Evolutionary conservation across 2,113 vertebrate genomes (phyloP), one percentile per base, ranked within the genome.

Genomic region (Panthera uncia): DNA sequence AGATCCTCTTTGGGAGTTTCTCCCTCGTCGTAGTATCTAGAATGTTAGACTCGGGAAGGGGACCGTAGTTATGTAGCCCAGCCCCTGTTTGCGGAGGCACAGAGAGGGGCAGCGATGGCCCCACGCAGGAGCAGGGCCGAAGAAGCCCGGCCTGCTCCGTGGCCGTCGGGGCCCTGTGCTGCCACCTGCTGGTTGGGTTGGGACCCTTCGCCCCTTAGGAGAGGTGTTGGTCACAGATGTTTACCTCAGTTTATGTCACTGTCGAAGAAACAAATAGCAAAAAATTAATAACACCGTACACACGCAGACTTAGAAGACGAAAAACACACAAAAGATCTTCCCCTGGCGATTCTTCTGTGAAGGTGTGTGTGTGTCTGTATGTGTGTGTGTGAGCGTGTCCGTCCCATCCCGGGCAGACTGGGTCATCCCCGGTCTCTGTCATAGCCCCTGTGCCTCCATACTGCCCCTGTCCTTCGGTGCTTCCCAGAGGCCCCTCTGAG

Each of bases 161-260:
- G 14, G 0, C 0, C 0, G 41, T 9, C 27, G 31, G n/a, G 78
- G 48, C 41, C 76, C 74, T 15, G 36, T 1, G 0, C 65, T 0
- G 29, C 92, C 1, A 9, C 65, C 98, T 95, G 66, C 96, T 89
- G 52, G 91, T 94, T 1, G 83, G 96, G 79, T 91, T 97, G 97
- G 23, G 63, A 98, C 97, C 96, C 95, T 98, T 94, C 97, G 98
- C 98, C 98, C 98, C 31, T 27, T 98, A 98, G 98, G 98, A 98
- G 98, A 98, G 97, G 95, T 98, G 98, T 97, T 98, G 98, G 98
- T 99, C 98, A 98, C 98, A 99, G 98, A 98, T 74, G 98, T 99
- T 98, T 99, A 99, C 99, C 99, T 99, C 99, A 99, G 98, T 99
- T 99, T 96, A 98, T 98, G 98, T 99, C 98, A 98, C 98, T 98